phyloP scores from a whole-genome alignment of 2,113 vertebrate species.

The Vanacampus margaritifer region DNA sequence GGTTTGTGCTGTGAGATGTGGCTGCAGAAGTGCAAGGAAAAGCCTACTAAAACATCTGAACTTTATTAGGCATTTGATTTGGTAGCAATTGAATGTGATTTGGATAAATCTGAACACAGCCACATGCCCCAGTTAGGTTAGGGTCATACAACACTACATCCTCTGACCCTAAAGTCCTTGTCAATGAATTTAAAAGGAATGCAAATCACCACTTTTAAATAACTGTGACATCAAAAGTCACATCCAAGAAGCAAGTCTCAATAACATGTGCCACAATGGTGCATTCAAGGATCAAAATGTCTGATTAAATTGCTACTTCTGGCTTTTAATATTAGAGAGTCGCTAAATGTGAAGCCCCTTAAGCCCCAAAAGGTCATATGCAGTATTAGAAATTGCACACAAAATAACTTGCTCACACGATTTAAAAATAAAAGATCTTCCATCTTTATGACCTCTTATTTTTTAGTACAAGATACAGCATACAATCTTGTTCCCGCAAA shows the following conservation, averaged over 20 bases:
- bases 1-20: too few relatives aligned
- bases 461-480: not conserved
- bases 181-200: not conserved
- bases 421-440: not conserved
- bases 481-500: not conserved
- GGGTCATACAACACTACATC: too few relatives aligned
- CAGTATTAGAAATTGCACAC: not conserved
- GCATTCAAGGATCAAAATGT: not conserved
- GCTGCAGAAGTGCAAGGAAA: too few relatives aligned
- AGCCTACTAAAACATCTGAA: too few relatives aligned
- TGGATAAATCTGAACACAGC: too few relatives aligned
- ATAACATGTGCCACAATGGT: not conserved
- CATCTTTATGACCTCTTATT: not conserved
- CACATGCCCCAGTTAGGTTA: too few relatives aligned
- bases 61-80: too few relatives aligned
- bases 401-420: not conserved
- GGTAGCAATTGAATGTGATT: too few relatives aligned
- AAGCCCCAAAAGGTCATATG: not conserved
- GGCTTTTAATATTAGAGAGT: not conserved
- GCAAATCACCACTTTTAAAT: not conserved
- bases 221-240: too few relatives aligned
- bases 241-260: not conserved
- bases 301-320: not conserved
- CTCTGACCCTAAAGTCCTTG: not conserved
- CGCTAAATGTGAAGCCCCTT: not conserved